These are phyloP conservation scores for Aricia agestis DNA, from an alignment of 1,140 invertebrate genomes.

Conservation along the genomic window DNA sequence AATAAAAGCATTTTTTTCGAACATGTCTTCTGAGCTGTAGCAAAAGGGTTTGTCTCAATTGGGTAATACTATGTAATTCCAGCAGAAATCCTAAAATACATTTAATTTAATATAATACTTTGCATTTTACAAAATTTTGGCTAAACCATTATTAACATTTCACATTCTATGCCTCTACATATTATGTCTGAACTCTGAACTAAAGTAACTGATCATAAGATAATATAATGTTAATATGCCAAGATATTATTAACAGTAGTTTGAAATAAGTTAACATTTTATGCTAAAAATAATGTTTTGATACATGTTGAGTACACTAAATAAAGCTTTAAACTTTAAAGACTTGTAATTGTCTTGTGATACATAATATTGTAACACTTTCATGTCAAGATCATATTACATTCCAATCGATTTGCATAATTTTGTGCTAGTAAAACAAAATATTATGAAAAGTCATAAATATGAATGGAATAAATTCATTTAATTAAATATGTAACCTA, in stretches of 20 bases:
- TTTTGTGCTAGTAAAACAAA: constrained; percentile 45
- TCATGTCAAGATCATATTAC: background rate
- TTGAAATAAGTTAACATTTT: background rate
- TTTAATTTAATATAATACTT: constrained; percentile 15
- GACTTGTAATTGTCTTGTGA: background rate
- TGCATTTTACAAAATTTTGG: constrained; percentile 10
- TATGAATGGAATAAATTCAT: constrained; percentile 55
- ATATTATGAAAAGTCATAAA: constrained; percentile 26
- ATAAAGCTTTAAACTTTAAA: too few species aligned
- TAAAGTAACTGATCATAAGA: constrained; percentile 10
- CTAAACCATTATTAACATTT: constrained; percentile 14
- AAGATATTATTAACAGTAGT: background rate
- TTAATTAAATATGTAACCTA: constrained; percentile 44
- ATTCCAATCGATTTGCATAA: constrained; percentile 15
- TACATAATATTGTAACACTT: background rate
- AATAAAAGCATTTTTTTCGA: too few species aligned
- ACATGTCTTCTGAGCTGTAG: too few species aligned
- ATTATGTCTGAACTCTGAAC: too few species aligned
- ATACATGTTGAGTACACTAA: background rate
- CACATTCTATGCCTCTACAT: constrained; percentile 8
- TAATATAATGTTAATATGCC: background rate
- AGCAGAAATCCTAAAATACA: constrained; percentile 7
- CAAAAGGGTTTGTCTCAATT: background rate
- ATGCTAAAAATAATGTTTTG: background rate
- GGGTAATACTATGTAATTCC: constrained; percentile 10